Base-by-base conservation (phyloP, 2,113 vertebrate genomes). In the Anarrhichthys ocellatus region DNA sequence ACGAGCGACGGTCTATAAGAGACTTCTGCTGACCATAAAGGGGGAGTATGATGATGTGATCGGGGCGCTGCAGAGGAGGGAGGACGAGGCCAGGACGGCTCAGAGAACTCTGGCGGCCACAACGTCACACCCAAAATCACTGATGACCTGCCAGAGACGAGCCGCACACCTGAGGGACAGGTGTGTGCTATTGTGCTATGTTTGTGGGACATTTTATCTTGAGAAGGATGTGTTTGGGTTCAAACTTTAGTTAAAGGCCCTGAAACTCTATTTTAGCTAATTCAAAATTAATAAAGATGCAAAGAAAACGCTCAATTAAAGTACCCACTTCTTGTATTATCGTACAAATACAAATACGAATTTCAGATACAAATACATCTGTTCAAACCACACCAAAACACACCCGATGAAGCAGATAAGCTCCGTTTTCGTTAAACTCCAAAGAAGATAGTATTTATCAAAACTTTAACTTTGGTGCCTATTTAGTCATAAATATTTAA, bases 1-100 rank as follows among this genome's bases (percentile, higher is more conserved):
- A 0, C 82, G 90, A 63, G 70, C 93, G 5, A 90, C 89, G 22
- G 76, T 90, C 34, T 96, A 95, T 83, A 96, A 94, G 89, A 91
- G 73, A 17, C 81, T 96, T 67, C 94, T 97, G 24, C 79, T 94
- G 78, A 89, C 89, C 80, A 94, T 97, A 84, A 96, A 96, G 84
- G 76, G 90, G 65, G 95, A 95, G 84, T 96, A 95, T 1, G 96
- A 96, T 59, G 59, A 83, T 1, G 81, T 93, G 76, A 93, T 96
- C 92, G 83, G 91, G 13, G 89, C 73, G 18, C 64, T 96, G 46
- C 95, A 94, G 83, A 92, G 87, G 62, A 80, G 66, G 76, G 75
- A 81, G 83, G 90, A 77, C 20, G 91, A 85, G 71, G 84, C 52
- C 17, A 78, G 84, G 79, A 68, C 58, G 73, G 82, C 92, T 40